Base-by-base conservation (phyloP, 2,113 vertebrate species). In the Lontra canadensis region DNA sequence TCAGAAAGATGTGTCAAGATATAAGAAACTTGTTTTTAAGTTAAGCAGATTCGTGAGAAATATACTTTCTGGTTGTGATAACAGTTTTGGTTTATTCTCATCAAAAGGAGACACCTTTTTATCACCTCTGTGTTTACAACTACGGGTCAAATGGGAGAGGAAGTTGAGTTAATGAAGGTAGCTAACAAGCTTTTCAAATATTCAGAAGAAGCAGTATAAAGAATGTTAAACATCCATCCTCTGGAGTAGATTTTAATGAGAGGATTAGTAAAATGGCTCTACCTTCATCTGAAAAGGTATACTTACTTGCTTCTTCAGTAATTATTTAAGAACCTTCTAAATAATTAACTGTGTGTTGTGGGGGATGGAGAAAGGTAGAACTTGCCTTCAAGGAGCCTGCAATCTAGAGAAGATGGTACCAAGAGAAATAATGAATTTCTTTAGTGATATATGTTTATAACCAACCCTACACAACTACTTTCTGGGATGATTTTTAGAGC, bases 1-100 rank as follows among this genome's bases (percentile, higher is more conserved):
- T 97, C 92, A 87, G 79, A 93, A 76, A 97, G 91, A 87, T 92
- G n/a, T 80, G 90, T 95, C 84, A 92, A 96, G 86, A 95, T 67
- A 78, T 4, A 95, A 86, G 36, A 65, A 73, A 90, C 29, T 74
- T 90, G 52, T 34, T 97, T 94, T 86, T 87, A 96, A 96, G 61
- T 52, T 84, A 95, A 85, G 55, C 42, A 78, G 76, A 69, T 81
- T 69, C 5, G 49, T 88, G 49, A 97, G 92, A 94, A 94, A 88
- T 69, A 65, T 23, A 55, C 6, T 90, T 76, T 84, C 23, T 39
- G 61, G 25, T 44, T 93, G 34, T 69, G 61, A 76, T 69, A 95
- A 71, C 26, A 96, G 74, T 71, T 95, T 94, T 9, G 13, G 88
- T 74, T 93, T 55, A 86, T 57, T 74, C 65, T 95, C 39, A 79